These are phyloP conservation scores for Odontomyia ornata DNA, from an alignment of 2,888 invertebrate species.

Conservation along the genomic window DNA sequence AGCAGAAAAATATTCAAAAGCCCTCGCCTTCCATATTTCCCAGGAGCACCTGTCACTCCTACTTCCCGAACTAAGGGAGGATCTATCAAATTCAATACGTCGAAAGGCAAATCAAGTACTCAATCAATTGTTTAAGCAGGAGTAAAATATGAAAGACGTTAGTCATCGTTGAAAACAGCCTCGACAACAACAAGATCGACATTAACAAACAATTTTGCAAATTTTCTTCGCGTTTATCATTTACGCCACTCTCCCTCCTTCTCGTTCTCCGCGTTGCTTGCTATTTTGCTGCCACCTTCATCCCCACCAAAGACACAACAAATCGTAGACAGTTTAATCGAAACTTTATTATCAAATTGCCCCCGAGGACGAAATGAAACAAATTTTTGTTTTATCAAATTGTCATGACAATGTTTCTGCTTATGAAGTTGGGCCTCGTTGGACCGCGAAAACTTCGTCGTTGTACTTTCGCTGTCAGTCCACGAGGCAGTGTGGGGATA, in stretches of 20 bases:
- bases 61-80: not conserved
- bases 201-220: conserved; percentile 2
- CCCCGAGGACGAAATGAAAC: conserved; percentile 12
- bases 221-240: not conserved
- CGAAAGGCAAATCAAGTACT: not conserved
- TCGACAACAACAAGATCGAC: not conserved
- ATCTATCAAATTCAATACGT: not conserved
- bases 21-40: too few species aligned
- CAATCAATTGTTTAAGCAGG: not conserved
- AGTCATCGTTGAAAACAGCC: not conserved
- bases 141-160: not conserved
- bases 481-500: not conserved
- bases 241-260: not conserved
- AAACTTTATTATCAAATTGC: conserved; percentile 13
- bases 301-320: not conserved
- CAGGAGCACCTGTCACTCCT: not conserved
- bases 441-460: conserved; percentile 7
- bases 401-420: conserved; percentile 13
- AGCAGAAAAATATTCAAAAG: too few species aligned
- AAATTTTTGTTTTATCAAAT: conserved; percentile 13
- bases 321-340: conserved; percentile 13
- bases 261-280: not conserved
- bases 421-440: conserved; percentile 5
- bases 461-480: not conserved
- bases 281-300: not conserved